These are phyloP conservation scores for Sturnira hondurensis DNA, from an alignment of 2,113 vertebrate species.

Conservation along the genomic window DNA sequence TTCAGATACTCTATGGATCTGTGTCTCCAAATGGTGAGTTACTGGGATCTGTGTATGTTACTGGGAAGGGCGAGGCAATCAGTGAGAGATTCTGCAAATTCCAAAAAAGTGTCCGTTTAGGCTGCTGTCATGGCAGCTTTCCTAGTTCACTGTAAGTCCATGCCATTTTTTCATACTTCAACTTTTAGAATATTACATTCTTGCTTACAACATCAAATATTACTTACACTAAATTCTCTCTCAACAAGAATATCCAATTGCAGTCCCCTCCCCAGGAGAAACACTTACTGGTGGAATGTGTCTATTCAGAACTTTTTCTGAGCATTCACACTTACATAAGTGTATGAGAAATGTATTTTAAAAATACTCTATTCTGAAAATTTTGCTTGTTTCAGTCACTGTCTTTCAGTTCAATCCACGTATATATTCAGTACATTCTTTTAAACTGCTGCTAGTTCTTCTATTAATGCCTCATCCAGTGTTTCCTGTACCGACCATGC, in stretches of 20 bases:
- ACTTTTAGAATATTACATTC: neutral
- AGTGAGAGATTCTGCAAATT: neutral
- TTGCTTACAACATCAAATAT: neutral
- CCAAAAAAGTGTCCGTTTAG: neutral
- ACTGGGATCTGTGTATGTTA: neutral
- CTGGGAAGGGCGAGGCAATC: neutral
- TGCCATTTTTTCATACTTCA: neutral
- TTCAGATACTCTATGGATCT: neutral
- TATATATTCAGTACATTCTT: neutral
- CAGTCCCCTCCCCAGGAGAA: neutral
- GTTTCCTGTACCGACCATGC: neutral
- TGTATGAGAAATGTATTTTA: neutral
- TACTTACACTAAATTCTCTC: neutral
- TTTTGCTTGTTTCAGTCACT: neutral
- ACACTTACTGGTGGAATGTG: neutral
- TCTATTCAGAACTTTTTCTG: neutral
- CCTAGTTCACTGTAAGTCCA: neutral
- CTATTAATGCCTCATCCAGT: neutral
- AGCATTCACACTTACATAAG: neutral
- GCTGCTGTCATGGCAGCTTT: neutral
- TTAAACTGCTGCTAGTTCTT: neutral
- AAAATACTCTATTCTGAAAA: neutral
- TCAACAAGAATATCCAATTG: neutral
- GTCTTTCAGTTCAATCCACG: neutral
- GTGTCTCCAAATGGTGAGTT: neutral